Evolutionary conservation across 2,113 vertebrate genomes (phyloP).

Genomic region (Anarhynchus alexandrinus): DNA sequence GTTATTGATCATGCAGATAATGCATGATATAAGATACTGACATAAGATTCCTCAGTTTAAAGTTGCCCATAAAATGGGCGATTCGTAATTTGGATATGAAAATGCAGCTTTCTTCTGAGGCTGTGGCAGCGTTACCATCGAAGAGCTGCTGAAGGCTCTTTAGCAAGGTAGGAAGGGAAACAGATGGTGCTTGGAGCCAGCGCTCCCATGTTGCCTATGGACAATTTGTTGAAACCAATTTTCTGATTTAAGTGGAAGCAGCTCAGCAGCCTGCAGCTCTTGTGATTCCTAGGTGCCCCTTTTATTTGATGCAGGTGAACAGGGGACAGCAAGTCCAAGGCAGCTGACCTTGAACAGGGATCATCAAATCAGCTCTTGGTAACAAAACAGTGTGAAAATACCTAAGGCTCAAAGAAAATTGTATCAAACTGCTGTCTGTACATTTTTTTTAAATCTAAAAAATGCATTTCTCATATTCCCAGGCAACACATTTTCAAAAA

Average conservation of each 20-base stretch:
- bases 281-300: background rate
- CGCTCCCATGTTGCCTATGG: background rate
- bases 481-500: background rate
- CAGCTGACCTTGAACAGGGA: background rate
- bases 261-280: background rate
- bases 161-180: background rate
- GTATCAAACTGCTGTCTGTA: background rate
- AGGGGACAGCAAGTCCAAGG: background rate
- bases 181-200: background rate
- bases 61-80: background rate
- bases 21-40: background rate
- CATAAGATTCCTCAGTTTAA: background rate
- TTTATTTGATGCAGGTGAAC: background rate
- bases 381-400: background rate
- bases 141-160: background rate
- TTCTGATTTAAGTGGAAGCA: background rate
- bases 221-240: background rate
- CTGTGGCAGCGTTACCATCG: rapidly evolving
- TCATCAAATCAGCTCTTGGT: background rate
- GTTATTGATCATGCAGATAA: background rate
- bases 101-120: background rate
- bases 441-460: background rate
- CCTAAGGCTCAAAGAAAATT: background rate
- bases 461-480: background rate
- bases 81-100: background rate